Conservation (phyloP, 2,888 invertebrate genomes). For the Blastobasis adustella region DNA sequence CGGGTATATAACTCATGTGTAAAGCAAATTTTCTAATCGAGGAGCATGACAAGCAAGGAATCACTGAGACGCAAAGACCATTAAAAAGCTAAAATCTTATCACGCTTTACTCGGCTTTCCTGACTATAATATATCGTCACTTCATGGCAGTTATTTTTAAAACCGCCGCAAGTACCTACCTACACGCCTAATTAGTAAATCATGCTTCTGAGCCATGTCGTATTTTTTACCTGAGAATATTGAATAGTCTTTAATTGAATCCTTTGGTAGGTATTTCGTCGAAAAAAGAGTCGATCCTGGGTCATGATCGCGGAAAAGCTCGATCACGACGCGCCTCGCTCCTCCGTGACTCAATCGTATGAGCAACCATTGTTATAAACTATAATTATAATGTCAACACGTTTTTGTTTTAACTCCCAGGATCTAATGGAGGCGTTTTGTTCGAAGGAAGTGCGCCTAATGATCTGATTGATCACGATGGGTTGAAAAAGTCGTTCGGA, state of each 20-base stretch:
- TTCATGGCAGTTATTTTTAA: too few species aligned
- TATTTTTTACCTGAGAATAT: conserved; percentile 6
- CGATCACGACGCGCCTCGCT: conserved; percentile 33
- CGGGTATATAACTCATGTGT: too few species aligned
- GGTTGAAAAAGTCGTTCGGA: conserved; percentile 4
- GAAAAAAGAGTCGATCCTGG: conserved; percentile 25
- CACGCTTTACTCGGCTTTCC: too few species aligned
- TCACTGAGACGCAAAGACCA: too few species aligned
- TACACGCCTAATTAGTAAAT: neutral
- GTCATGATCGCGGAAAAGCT: conserved; percentile 59
- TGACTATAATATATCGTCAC: too few species aligned
- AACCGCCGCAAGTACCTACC: neutral
- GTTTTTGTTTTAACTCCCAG: conserved; percentile 30
- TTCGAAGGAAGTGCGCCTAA: conserved; percentile 14
- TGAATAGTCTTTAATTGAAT: conserved; percentile 31
- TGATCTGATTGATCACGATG: conserved; percentile 20
- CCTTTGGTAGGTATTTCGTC: conserved; percentile 19
- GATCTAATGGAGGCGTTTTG: conserved; percentile 24
- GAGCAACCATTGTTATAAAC: conserved; percentile 10
- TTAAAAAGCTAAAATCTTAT: too few species aligned
- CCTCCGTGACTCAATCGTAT: conserved; percentile 26
- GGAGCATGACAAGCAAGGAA: too few species aligned
- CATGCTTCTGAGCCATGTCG: neutral
- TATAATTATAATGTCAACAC: conserved; percentile 30
- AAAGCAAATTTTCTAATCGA: too few species aligned